These are phyloP conservation scores for Nasonovia ribisnigri DNA, from an alignment of 2,888 invertebrate species.

Conservation along the genomic window DNA sequence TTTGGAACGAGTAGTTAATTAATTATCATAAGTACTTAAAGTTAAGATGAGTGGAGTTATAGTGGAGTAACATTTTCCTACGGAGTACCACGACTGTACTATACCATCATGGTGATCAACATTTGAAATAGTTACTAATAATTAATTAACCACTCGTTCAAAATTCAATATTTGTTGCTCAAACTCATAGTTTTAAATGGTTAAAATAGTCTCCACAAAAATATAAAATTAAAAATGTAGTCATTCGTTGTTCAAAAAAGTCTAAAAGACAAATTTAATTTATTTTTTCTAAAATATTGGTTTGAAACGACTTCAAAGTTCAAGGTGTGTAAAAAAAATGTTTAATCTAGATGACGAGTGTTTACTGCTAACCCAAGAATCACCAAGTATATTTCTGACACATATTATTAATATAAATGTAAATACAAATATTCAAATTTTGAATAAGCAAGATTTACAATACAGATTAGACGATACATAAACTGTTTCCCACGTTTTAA, in stretches of 20 bases:
- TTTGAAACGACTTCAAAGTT: background rate
- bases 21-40: no score
- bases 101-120: background rate
- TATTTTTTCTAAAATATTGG: background rate
- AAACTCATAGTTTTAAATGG: background rate
- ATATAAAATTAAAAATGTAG: background rate
- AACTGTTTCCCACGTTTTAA: no score
- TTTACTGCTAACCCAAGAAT: background rate
- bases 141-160: background rate
- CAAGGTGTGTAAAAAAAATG: background rate
- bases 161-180: background rate
- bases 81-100: no score
- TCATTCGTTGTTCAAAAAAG: background rate
- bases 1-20: no score
- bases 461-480: no score
- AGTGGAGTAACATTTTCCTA: background rate
- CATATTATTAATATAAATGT: background rate
- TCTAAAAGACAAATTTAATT: background rate
- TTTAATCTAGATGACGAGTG: no score
- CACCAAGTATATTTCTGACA: background rate
- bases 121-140: background rate
- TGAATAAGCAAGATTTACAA: background rate
- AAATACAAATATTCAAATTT: background rate
- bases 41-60: no score
- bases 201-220: background rate